Base-by-base conservation (phyloP, 2,888 invertebrate genomes). In the Ophion ventricosus region DNA sequence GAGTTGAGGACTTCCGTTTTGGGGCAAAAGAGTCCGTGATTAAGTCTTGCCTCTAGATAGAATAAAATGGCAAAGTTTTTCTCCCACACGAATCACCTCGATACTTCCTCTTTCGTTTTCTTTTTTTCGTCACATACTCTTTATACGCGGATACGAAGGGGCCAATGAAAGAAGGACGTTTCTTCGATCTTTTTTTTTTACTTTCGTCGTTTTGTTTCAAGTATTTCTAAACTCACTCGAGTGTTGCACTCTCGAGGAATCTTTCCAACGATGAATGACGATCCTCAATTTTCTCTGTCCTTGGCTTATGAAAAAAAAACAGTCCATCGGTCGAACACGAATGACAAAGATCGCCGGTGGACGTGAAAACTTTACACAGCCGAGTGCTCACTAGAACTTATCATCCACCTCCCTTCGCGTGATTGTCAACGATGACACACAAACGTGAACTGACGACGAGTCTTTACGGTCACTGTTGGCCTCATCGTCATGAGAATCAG, bases 101-200 rank as follows among this genome's bases (percentile, higher is more conserved):
- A 72, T 80, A 80, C 77, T 80, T 77, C 23, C 29, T 73, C 63
- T 77, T 77, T 83, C 29, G 54, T 56, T 76, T 61, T 17, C n/a
- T 57, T 43, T 67, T 54, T 63, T 26, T 40, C 14, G 29, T 61
- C 49, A 61, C 49, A 49, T 40, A 25, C 54, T 17, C n/a, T 59
- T 54, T 40, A 59, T 8, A 61, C 43, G 23, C 43, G n/a, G 43
- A 20, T 59, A 57, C 23, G 26, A 72, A 73, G 25, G 2, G 25
- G 17, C 43, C 35, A 57, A 57, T 17, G 49, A 14, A 49, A 14
- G 23, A 20, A 7, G 11, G 40, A 26, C 20, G 35, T 43, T 26
- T 29, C 77, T 57, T 61, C 57, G 20, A 29, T 23, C 17, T 35
- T 25, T 66, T 23, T 10, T 29, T 75, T 57, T 66, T 7, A 43